phyloP scores from a whole-genome alignment of 2,797 vertebrate species.

The Platalea minor region DNA sequence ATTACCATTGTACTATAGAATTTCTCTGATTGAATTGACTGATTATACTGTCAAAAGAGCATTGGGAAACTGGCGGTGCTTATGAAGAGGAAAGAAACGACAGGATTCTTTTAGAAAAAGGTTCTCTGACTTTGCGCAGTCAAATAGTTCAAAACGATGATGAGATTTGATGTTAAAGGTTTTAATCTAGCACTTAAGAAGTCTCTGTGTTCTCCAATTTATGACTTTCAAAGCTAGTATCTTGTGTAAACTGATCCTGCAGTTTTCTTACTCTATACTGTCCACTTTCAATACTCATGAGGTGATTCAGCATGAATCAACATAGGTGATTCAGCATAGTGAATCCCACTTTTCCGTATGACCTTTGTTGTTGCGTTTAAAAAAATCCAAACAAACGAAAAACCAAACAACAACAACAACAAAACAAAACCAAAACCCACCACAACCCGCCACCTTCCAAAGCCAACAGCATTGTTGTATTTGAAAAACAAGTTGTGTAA shows the following conservation, averaged over 20 bases:
- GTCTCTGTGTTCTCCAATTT: constrained; percentile 36
- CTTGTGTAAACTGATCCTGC: background rate
- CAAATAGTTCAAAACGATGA: constrained; percentile 69
- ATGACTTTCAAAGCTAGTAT: constrained; percentile 5
- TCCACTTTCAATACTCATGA: background rate
- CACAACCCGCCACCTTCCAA: background rate
- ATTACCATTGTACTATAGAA: constrained; percentile 85
- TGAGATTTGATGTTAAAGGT: constrained; percentile 57
- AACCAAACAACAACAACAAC: background rate
- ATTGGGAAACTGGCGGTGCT: constrained; percentile 70
- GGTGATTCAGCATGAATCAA: background rate
- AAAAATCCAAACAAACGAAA: background rate
- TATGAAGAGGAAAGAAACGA: constrained; percentile 67
- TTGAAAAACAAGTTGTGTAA: background rate
- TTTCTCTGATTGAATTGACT: constrained; percentile 86
- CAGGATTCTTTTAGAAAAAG: constrained; percentile 61
- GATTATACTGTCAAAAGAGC: constrained; percentile 81
- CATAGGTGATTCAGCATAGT: background rate
- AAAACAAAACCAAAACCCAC: background rate
- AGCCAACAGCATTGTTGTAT: background rate
- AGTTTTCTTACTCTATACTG: background rate
- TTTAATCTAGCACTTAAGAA: constrained; percentile 63
- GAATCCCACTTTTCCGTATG: background rate
- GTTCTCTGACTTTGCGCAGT: constrained; percentile 54
- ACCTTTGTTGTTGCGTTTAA: background rate